These are phyloP conservation scores for Limenitis arthemis DNA, from an alignment of 2,888 invertebrate species.

Conservation along the genomic window DNA sequence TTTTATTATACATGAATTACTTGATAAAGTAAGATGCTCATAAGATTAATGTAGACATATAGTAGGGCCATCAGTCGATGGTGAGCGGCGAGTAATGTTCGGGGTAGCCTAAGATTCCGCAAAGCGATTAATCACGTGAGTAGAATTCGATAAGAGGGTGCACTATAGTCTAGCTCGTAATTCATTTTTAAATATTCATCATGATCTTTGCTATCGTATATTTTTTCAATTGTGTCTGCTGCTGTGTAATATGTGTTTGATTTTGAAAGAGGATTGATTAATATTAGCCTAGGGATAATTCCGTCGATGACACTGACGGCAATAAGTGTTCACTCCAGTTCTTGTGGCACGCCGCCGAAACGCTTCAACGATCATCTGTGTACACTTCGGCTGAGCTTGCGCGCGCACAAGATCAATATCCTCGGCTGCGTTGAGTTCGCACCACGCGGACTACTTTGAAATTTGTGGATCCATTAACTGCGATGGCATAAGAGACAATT, in stretches of 20 bases:
- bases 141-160: constrained; percentile 40
- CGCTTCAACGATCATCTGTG: constrained; percentile 57
- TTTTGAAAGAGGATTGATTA: constrained; percentile 13
- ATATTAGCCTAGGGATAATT: constrained; percentile 37
- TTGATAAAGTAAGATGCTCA: neutral
- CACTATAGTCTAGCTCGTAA: neutral
- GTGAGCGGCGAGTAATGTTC: constrained; percentile 34
- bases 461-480: constrained; percentile 46
- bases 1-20: neutral
- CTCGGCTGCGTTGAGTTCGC: constrained; percentile 56
- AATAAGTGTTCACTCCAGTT: constrained; percentile 55
- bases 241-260: neutral
- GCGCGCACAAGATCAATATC: constrained; percentile 70
- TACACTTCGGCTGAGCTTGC: constrained; percentile 60
- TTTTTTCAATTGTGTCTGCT: neutral
- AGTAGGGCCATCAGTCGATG: constrained; percentile 37
- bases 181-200: neutral
- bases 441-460: constrained; percentile 54
- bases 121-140: constrained; percentile 55
- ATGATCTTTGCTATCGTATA: neutral
- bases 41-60: neutral
- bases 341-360: constrained; percentile 52
- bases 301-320: constrained; percentile 50
- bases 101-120: constrained; percentile 47
- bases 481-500: constrained; percentile 21